A percentile compares a stretch with the other conserved stretches of the same genome.
Conservation (phyloP, 2,888 invertebrate genomes). For the Orgyia antiqua region DNA sequence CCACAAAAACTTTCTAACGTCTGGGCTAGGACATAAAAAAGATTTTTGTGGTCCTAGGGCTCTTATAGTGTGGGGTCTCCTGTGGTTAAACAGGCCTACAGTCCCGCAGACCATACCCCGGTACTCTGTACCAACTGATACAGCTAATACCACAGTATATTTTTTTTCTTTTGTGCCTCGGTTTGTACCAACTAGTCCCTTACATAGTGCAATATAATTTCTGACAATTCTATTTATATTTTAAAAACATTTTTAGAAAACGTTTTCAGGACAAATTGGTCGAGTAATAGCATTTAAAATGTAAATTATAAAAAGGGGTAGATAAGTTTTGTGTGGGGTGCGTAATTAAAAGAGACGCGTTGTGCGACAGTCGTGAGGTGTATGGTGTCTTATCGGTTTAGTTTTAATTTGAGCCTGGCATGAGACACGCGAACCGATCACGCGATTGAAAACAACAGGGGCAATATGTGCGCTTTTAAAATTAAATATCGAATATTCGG, state of each 20-base stretch:
- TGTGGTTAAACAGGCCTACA: too few species aligned
- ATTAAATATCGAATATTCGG: constrained; percentile 45
- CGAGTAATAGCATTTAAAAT: constrained; percentile 35
- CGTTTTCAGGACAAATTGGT: constrained; percentile 25
- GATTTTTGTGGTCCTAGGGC: too few species aligned
- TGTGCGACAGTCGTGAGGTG: constrained; percentile 70
- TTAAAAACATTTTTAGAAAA: constrained; percentile 15
- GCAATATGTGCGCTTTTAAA: constrained; percentile 43
- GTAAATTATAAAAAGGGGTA: constrained; percentile 56
- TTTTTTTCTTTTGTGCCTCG: too few species aligned
- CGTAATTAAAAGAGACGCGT: constrained; percentile 75
- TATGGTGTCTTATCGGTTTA: constrained; percentile 68
- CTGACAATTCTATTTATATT: constrained; percentile 14
- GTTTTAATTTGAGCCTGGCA: constrained; percentile 74
- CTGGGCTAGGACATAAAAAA: too few species aligned
- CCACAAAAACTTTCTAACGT: too few species aligned
- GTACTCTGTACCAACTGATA: too few species aligned
- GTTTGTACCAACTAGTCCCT: too few species aligned
- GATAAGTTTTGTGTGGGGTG: constrained; percentile 67
- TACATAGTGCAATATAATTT: too few species aligned
- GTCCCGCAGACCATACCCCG: too few species aligned
- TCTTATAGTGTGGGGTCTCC: too few species aligned
- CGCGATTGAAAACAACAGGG: constrained; percentile 60
- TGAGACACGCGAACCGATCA: constrained; percentile 72
- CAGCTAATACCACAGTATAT: too few species aligned